Conservation (phyloP, 2,888 invertebrate species). For the Opisthograptis luteolata region DNA sequence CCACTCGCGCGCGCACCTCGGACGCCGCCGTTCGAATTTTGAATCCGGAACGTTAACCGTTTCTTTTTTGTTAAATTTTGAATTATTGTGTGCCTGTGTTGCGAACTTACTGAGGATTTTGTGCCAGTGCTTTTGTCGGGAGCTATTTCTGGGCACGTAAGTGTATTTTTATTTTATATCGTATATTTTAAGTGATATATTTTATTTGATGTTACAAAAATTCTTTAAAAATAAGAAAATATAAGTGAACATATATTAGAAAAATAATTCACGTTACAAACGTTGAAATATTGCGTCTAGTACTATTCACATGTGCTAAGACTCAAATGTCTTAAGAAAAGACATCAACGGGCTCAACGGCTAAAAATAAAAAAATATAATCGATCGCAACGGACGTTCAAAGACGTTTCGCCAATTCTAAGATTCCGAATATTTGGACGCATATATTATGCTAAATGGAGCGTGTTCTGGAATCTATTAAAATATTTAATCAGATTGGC, state of each 20-base stretch:
- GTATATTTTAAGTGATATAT: background rate
- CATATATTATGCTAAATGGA: conserved; percentile 7
- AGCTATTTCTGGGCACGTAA: conserved; percentile 56
- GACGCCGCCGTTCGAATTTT: conserved; percentile 69
- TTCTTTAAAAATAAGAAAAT: background rate
- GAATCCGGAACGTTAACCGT: conserved; percentile 65
- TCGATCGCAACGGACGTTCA: conserved; percentile 9
- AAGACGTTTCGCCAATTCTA: conserved; percentile 13
- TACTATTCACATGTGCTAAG: background rate
- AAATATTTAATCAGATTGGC: background rate
- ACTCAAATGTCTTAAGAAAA: conserved; percentile 54
- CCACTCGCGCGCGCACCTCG: conserved; percentile 81
- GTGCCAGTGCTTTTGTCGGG: conserved; percentile 64
- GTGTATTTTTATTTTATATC: conserved; percentile 24
- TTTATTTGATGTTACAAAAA: no score
- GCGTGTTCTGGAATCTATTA: conserved; percentile 11
- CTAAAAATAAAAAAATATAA: conserved; percentile 15
- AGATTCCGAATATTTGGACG: conserved; percentile 7
- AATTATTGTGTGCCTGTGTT: conserved; percentile 68
- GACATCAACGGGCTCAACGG: conserved; percentile 65
- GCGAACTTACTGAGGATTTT: conserved; percentile 74
- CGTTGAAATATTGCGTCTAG: no score
- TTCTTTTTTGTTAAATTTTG: conserved; percentile 50
- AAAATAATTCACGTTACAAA: no score
- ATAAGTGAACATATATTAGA: background rate